phyloP scores from a whole-genome alignment of 1,140 invertebrate genomes.

The Bicyclus anynana region DNA sequence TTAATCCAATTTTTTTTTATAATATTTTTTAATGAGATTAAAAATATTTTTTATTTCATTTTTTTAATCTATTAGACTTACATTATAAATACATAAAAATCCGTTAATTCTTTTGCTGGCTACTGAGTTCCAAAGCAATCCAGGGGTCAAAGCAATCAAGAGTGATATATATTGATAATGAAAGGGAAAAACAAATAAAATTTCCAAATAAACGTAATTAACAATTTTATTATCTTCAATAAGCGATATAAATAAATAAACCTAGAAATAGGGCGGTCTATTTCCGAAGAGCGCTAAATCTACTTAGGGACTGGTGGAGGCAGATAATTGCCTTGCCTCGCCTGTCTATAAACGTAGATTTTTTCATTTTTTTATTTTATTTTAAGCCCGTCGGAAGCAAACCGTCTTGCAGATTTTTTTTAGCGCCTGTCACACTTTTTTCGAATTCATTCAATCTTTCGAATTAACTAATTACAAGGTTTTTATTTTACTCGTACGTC shows the following conservation, averaged over 20 bases:
- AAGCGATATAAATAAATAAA: conserved; percentile 39
- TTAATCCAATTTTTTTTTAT: no score
- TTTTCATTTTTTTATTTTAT: background rate
- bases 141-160: no score
- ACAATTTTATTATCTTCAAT: conserved; percentile 38
- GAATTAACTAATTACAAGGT: no score
- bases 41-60: no score
- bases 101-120: no score
- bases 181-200: conserved; percentile 20
- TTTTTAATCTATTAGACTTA: no score
- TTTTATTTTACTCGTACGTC: no score
- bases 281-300: conserved; percentile 18
- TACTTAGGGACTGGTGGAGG: conserved; percentile 13
- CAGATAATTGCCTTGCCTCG: conserved; percentile 20
- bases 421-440: background rate
- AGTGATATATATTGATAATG: background rate
- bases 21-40: no score
- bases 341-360: background rate
- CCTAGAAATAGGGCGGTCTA: conserved; percentile 14
- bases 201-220: conserved; percentile 13
- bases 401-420: conserved; percentile 1
- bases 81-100: no score
- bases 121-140: no score
- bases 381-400: conserved; percentile 11
- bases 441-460: no score